Evolutionary conservation across 2,797 vertebrate species (phyloP).

Genomic region (Limosa lapponica): DNA sequence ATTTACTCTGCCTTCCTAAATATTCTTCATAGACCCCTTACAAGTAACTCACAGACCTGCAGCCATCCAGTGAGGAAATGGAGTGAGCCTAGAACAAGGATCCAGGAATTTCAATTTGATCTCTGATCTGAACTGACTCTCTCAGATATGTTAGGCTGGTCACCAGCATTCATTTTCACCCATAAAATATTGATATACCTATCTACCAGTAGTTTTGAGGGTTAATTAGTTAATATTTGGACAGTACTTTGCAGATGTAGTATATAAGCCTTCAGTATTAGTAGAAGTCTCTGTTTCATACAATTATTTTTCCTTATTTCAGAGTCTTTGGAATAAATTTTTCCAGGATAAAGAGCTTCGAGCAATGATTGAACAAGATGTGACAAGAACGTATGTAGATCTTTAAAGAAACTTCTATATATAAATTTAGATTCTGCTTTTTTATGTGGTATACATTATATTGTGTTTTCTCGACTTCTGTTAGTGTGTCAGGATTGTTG

Average conservation of each 20-base stretch:
- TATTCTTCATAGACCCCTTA: not conserved
- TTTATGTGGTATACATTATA: slow-evolving; percentile 11
- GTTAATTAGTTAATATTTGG: slow-evolving; percentile 36
- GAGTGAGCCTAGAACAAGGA: not conserved
- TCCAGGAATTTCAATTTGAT: not conserved
- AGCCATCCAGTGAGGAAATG: not conserved
- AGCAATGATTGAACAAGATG: slow-evolving; percentile 97
- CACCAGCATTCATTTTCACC: not conserved
- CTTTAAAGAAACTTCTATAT: not conserved
- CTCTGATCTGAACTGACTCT: not conserved
- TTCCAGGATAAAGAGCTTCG: slow-evolving; percentile 98
- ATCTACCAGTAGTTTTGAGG: not conserved
- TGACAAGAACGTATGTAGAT: slow-evolving; percentile 91
- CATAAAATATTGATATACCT: not conserved
- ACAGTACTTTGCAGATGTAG: not conserved
- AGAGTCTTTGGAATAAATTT: slow-evolving; percentile 98
- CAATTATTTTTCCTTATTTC: slow-evolving; percentile 68
- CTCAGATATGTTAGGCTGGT: not conserved
- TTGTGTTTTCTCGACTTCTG: not conserved
- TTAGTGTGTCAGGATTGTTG: slow-evolving; percentile 8
- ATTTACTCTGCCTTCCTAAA: not conserved
- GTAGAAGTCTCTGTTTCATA: not conserved
- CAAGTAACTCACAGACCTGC: not conserved
- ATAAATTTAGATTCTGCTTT: not conserved
- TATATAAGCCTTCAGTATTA: not conserved